Base-by-base conservation (phyloP, 2,888 invertebrate species). In the Hemicrepidius hirtus region DNA sequence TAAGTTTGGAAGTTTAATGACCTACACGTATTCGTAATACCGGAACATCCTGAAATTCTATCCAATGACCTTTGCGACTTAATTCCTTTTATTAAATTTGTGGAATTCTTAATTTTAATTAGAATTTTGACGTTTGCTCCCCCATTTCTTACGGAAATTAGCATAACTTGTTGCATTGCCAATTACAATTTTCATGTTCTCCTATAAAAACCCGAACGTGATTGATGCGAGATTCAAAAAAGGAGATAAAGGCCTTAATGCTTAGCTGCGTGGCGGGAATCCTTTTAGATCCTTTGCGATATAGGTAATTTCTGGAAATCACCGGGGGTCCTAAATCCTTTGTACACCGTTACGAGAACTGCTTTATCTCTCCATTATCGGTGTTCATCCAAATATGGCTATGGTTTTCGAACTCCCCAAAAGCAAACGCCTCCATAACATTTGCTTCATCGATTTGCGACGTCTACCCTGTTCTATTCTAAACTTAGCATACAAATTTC, bases 381-480 rank as follows among this genome's bases (percentile, higher is more conserved):
- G 13, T 53, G 53, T 53, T 24, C 53, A 24, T 53, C 53, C 53
- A 53, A 53, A 53, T 53, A 53, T 21, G 24, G 16, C 13, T 9
- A 53, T 53, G 53, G 53, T 53, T 53, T 53, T 32, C 20, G 32
- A 32, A 53, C 13, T 21, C 7, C 53, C 53, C n/a, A 12, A 21
- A 53, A 53, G 53, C 32, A 53, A 32, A 28, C 53, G 53, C 53
- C 53, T 53, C 53, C 53, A 53, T 21, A 53, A 53, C 37, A 57
- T 20, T 50, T 20, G 57, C 57, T 57, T n/a, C 18, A 57, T 40
- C 57, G 57, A 40, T 35, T 37, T 13, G 37, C 5, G 35, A 40
- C 40, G 57, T 20, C 37, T 57, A 18, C 57, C 13, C 53, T 5
- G 28, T 28, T 53, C 32, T 28, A 13, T 13, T 21, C n/a, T 10